Conservation (phyloP, 2,888 invertebrate genomes). For the Melolontha melolontha region DNA sequence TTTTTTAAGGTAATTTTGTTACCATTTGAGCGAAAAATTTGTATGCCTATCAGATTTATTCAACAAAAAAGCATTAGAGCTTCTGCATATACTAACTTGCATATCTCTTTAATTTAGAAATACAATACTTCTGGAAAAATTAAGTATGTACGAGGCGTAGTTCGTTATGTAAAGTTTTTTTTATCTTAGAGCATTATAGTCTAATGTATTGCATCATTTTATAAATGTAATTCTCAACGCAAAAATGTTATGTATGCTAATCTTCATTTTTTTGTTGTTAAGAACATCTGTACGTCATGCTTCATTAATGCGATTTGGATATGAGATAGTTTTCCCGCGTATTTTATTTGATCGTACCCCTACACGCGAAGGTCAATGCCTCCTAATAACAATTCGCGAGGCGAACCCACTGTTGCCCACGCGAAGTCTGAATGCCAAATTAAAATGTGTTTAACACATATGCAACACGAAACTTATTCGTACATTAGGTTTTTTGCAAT, state of each 20-base stretch:
- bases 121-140: too few species aligned
- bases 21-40: too few species aligned
- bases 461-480: constrained; percentile 32
- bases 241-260: constrained; percentile 11
- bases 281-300: constrained; percentile 29
- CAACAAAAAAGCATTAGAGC: too few species aligned
- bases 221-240: constrained; percentile 1
- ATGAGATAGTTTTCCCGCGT: constrained; percentile 24
- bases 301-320: constrained; percentile 28
- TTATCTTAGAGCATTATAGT: too few species aligned
- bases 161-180: too few species aligned
- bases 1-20: too few species aligned
- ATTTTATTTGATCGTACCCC: constrained; percentile 30
- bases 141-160: too few species aligned
- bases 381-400: constrained; percentile 36
- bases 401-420: constrained; percentile 32
- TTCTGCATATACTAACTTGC: too few species aligned
- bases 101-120: too few species aligned
- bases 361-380: constrained; percentile 37
- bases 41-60: too few species aligned
- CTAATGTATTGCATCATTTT: too few species aligned
- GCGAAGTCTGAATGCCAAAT: constrained; percentile 38
- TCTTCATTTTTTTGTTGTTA: constrained; percentile 7
- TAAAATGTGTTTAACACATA: constrained; percentile 36
- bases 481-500: constrained; percentile 22